Percentiles rank a stretch among this genome's conserved stretches.
Evolutionary conservation across 1,140 invertebrate genomes (phyloP).

Genomic region (Lasioglossum baleicum): DNA sequence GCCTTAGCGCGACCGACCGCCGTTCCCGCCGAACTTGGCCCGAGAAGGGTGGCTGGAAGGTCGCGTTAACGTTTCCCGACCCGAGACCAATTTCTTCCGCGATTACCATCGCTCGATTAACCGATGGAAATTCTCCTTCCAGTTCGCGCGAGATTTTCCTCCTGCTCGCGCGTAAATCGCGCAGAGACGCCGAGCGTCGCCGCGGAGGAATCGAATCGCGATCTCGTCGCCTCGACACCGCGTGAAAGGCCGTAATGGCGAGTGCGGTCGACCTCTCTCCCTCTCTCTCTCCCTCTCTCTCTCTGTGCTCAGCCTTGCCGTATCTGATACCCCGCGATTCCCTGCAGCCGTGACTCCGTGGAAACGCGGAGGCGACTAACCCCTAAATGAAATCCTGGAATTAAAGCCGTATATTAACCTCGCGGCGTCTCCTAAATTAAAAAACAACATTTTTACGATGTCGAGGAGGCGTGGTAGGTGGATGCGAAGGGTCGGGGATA

Average conservation of each 20-base stretch:
- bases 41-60: conserved; percentile 11
- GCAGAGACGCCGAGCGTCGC: too few relatives aligned
- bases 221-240: too few relatives aligned
- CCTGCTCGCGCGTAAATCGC: too few relatives aligned
- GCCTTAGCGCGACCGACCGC: conserved; percentile 67
- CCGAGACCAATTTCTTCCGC: conserved; percentile 32
- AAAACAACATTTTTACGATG: conserved; percentile 78
- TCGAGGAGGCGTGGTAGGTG: not conserved
- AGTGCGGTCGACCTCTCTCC: too few relatives aligned
- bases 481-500: not conserved
- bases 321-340: conserved; percentile 6
- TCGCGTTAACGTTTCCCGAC: conserved; percentile 27
- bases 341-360: too few relatives aligned
- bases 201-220: too few relatives aligned
- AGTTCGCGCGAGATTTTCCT: too few relatives aligned
- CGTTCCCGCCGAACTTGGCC: conserved; percentile 35
- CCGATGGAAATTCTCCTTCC: too few relatives aligned
- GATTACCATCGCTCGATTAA: conserved; percentile 33
- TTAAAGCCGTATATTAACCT: conserved; percentile 79
- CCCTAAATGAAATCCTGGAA: conserved; percentile 77
- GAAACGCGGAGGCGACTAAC: too few relatives aligned
- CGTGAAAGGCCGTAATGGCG: too few relatives aligned
- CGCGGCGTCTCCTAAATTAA: conserved; percentile 75
- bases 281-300: too few relatives aligned
- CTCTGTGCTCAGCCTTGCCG: too few relatives aligned